Conservation (phyloP, 2,797 vertebrate species). For the Darevskia mixta region DNA sequence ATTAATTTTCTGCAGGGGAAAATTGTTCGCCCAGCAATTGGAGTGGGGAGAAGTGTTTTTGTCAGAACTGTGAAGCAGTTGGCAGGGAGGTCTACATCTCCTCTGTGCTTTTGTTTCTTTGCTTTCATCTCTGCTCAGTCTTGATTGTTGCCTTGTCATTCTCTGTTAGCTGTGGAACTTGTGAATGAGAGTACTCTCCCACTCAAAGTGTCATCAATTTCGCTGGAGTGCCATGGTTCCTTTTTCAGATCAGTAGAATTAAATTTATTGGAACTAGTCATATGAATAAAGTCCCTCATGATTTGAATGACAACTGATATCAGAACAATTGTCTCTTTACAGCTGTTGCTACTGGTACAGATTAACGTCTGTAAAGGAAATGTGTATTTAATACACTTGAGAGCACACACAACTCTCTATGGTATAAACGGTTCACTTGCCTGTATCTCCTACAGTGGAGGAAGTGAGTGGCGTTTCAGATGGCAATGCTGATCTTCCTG, state of each 20-base stretch:
- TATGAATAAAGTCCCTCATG: background rate
- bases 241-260: background rate
- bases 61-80: too few relatives aligned
- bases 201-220: too few relatives aligned
- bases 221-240: background rate
- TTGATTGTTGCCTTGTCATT: too few relatives aligned
- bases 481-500: constrained; percentile 40
- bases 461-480: constrained; percentile 31
- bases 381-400: background rate
- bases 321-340: background rate
- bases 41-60: too few relatives aligned
- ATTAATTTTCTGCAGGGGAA: too few relatives aligned
- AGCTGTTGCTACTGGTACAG: background rate
- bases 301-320: background rate
- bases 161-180: too few relatives aligned
- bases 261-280: background rate
- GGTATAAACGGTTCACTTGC: background rate
- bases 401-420: background rate
- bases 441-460: constrained; percentile 57
- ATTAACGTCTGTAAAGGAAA: background rate
- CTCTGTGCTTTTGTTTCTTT: too few relatives aligned
- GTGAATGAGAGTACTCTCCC: too few relatives aligned
- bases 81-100: too few relatives aligned
- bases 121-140: too few relatives aligned
- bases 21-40: too few relatives aligned